These are phyloP conservation scores for Lasioglossum baleicum DNA, from an alignment of 1,140 invertebrate genomes.

Conservation along the genomic window DNA sequence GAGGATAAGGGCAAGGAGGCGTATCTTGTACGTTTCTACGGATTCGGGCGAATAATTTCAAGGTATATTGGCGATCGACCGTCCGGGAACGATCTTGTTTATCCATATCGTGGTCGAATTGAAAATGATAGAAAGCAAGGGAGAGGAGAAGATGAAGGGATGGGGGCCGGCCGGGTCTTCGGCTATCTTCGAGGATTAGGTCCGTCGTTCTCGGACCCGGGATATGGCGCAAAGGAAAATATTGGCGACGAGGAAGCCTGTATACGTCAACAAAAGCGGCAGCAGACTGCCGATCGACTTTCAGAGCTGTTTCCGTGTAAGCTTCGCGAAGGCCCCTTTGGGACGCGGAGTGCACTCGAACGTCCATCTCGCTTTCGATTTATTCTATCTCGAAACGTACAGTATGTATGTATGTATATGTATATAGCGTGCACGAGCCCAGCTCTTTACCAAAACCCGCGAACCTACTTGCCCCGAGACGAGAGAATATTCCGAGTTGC, in stretches of 20 bases:
- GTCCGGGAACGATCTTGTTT: conserved; percentile 33
- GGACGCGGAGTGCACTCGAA: conserved; percentile 26
- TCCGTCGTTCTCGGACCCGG: not conserved
- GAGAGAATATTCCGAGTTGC: conserved; percentile 4
- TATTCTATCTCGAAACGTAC: conserved; percentile 43
- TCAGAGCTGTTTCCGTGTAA: conserved; percentile 44
- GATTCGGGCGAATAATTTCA: conserved; percentile 34
- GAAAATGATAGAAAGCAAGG: conserved; percentile 44
- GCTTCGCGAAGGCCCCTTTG: conserved; percentile 40
- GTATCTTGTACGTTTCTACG: no score
- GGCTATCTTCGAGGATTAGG: conserved; percentile 42
- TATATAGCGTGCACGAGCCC: no score
- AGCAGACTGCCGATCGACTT: conserved; percentile 46
- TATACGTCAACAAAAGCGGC: conserved; percentile 45
- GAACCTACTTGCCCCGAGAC: not conserved
- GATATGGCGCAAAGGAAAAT: conserved; percentile 39
- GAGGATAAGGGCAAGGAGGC: no score
- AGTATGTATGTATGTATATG: not conserved
- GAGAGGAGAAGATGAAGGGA: not conserved
- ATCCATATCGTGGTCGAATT: conserved; percentile 41
- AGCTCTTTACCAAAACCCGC: no score
- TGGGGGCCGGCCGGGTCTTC: not conserved
- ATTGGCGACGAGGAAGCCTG: conserved; percentile 35
- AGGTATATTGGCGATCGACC: conserved; percentile 17
- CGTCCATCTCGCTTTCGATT: conserved; percentile 44